Evolutionary conservation across 2,113 vertebrate species (phyloP).

Genomic region (Nerophis lumbriciformis): DNA sequence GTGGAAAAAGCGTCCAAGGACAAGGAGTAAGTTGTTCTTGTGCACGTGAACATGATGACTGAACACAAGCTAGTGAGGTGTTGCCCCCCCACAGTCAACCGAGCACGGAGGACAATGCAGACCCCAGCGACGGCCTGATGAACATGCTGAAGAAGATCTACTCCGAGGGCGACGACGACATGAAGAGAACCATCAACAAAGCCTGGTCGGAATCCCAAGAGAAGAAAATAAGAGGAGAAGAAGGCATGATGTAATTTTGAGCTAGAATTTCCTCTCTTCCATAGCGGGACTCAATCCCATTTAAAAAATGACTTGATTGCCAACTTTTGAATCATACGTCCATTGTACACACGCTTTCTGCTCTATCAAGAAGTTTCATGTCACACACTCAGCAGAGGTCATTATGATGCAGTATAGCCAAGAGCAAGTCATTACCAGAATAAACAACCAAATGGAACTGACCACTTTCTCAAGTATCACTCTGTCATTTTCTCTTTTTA

Average conservation of each 20-base stretch:
- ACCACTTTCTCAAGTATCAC: too few relatives aligned
- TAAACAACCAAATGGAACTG: too few relatives aligned
- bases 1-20: conserved; percentile 92
- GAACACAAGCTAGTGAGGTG: too few relatives aligned
- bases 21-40: conserved; percentile 82
- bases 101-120: conserved; percentile 71
- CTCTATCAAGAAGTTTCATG: too few relatives aligned
- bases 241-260: conserved; percentile 80
- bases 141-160: conserved; percentile 95
- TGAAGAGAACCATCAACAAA: conserved; percentile 97
- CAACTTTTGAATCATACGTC: not conserved
- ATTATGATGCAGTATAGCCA: too few relatives aligned
- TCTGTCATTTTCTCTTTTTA: too few relatives aligned
- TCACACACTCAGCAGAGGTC: too few relatives aligned
- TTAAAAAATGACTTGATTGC: conserved; percentile 12
- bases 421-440: too few relatives aligned
- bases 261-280: not conserved
- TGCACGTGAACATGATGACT: too few relatives aligned
- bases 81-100: conserved; percentile 76
- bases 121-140: conserved; percentile 92
- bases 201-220: conserved; percentile 95
- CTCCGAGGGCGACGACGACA: conserved; percentile 92
- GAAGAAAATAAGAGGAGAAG: conserved; percentile 83
- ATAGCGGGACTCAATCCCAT: conserved; percentile 14
- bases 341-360: not conserved